Evolutionary conservation across 2,797 vertebrate genomes (phyloP), one percentile per base, ranked within the genome.

Genomic region (Myotis vivesi): DNA sequence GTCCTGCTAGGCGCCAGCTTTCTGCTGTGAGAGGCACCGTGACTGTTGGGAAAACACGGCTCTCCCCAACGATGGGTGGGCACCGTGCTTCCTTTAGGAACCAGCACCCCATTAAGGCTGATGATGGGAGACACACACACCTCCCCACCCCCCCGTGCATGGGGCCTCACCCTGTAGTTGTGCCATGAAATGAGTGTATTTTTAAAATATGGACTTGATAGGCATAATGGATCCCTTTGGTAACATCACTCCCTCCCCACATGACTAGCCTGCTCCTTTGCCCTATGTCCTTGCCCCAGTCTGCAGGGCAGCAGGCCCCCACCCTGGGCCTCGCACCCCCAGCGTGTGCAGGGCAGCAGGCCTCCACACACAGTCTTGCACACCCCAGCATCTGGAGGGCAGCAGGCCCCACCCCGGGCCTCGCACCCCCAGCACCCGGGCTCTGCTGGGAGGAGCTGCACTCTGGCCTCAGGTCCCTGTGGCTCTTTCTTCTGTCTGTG

Each of bases 71-170:
- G 9, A 23, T 38, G 36, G 20, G 68, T 38, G 68, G 33, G 68
- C 44, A 75, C 1, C 8, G 8, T 49, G 72, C 28, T 19, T 49
- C 72, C 28, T 75, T n/a, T 19, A 20, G 30, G 44, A 75, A n/a
- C 30, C 44, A 75, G 72, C 28, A 17, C 16, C 71, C 71, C 44
- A 5, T 30, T 30, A 46, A 28, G 71, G 71, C 25, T 28, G 71
- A 15, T 28, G 69, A 44, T 6, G 6, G 28, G 71, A 38, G 36
- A 11, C 20, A 11, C 41, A 7, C 41, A 8, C 41, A 44, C 66
- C 5, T 3, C 7, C 2, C 1, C 20, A 1, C 1, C 10, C 0
- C 2, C 7, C 11, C 1, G 0, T 4, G 36, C 51, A 30, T 38
- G 4, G 15, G 13, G n/a, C 73, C 68, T 68, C 7, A 3, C 4